Base-by-base conservation (phyloP, 1,140 invertebrate species). In the Eriocheir sinensis region DNA sequence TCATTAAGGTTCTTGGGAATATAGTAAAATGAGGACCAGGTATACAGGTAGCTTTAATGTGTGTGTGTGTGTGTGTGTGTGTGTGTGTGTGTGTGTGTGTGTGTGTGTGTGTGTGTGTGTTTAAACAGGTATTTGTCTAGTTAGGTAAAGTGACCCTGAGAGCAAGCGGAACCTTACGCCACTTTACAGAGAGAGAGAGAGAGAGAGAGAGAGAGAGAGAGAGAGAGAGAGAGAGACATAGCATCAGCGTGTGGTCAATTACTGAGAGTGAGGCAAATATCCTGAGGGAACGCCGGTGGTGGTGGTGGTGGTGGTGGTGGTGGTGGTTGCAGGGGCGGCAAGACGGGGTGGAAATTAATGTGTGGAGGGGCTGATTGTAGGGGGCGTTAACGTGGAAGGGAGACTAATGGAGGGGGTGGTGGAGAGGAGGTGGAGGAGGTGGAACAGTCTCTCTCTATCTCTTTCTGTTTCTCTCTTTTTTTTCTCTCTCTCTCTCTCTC, bases 131-230 rank as follows among this genome's bases (percentile, higher is more conserved):
- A n/a, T n/a, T n/a, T n/a, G n/a, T n/a, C n/a, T n/a, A n/a, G n/a
- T n/a, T n/a, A n/a, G n/a, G n/a, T n/a, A n/a, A n/a, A n/a, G n/a
- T n/a, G n/a, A n/a, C n/a, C n/a, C n/a, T n/a, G n/a, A n/a, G n/a
- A n/a, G n/a, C n/a, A n/a, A n/a, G n/a, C n/a, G n/a, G n/a, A n/a
- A n/a, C n/a, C n/a, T n/a, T n/a, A n/a, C n/a, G n/a, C n/a, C n/a
- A n/a, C n/a, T n/a, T n/a, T n/a, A n/a, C n/a, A 72, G 60, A 72
- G 60, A 72, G 60, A 72, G 60, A 72, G 60, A 72, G 60, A 72
- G 60, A 72, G 60, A 72, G 60, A 72, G 60, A 72, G 60, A 91
- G 89, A 91, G 89, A 80, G 91, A 80, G 91, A 92, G 53, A 92
- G 72, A 80, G 91, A 92, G 72, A 92, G 91, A 80, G 48, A 79